These are phyloP conservation scores for Archilochus colubris DNA, from an alignment of 2,113 vertebrate species.

Conservation along the genomic window DNA sequence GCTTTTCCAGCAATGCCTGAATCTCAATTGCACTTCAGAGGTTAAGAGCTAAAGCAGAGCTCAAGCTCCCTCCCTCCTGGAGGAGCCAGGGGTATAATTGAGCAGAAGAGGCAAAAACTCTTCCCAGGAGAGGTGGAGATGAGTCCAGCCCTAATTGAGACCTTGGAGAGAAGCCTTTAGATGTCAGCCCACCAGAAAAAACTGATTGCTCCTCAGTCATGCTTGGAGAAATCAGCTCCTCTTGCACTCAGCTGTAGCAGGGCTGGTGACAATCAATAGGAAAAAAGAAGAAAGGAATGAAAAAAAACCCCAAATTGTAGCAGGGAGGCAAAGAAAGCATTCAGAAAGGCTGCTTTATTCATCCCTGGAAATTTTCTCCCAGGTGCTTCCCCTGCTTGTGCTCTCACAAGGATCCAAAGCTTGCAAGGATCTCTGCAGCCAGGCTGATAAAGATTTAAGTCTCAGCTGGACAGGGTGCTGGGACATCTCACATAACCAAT, in stretches of 20 bases:
- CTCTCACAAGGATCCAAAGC: neutral
- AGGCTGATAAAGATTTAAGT: too few species aligned
- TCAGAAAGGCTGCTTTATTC: neutral
- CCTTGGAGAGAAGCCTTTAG: constrained; percentile 44
- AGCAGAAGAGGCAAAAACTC: constrained; percentile 21
- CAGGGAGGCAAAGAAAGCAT: neutral
- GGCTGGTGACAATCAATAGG: neutral
- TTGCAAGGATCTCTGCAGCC: neutral
- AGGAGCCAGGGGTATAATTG: neutral
- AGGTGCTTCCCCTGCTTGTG: neutral
- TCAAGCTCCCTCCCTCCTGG: neutral
- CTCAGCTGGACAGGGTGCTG: too few species aligned
- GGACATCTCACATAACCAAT: too few species aligned
- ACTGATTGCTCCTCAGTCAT: neutral
- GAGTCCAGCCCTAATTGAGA: constrained; percentile 35
- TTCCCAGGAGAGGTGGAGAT: constrained; percentile 5
- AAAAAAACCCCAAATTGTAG: neutral
- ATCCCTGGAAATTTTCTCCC: neutral
- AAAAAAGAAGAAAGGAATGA: neutral
- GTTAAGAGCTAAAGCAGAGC: neutral
- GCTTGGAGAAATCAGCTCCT: neutral
- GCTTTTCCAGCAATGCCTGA: neutral
- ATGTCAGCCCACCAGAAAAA: neutral
- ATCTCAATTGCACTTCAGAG: neutral
- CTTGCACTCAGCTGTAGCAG: neutral